phyloP scores from a whole-genome alignment of 2,797 vertebrate species.

The Ispidina lecontei region DNA sequence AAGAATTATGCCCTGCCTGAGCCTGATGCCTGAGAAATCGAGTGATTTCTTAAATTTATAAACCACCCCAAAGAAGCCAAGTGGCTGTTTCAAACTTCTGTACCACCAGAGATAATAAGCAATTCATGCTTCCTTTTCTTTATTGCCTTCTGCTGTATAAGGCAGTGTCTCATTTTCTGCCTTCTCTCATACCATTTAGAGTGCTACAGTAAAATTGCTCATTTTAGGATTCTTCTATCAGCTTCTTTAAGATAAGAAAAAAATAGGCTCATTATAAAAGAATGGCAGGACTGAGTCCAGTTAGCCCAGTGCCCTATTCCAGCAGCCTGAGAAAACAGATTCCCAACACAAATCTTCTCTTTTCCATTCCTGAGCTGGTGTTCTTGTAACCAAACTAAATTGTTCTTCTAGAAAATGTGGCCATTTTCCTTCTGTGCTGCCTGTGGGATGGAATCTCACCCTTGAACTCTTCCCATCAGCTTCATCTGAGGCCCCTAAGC shows the following conservation, averaged over 20 bases:
- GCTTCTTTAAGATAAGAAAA: not conserved
- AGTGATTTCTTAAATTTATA: conserved; percentile 27
- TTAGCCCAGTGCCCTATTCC: not conserved
- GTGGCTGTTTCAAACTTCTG: not conserved
- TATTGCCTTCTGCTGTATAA: not conserved
- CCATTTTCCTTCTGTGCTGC: not conserved
- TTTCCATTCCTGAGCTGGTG: not conserved
- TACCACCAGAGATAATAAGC: not conserved
- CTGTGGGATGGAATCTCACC: not conserved
- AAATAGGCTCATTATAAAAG: not conserved
- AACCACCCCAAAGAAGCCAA: not conserved
- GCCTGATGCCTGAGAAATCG: conserved; percentile 6
- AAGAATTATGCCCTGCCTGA: not conserved
- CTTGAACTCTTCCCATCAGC: not conserved
- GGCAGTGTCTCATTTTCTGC: not conserved
- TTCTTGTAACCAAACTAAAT: not conserved
- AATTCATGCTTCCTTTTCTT: not conserved
- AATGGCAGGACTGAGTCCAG: not conserved
- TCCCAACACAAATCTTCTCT: not conserved
- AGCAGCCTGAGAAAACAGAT: not conserved
- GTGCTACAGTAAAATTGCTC: not conserved
- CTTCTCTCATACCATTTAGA: not conserved
- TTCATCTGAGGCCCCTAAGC: not conserved
- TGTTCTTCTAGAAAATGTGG: not conserved
- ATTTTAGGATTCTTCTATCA: not conserved